Percentiles rank a stretch among this genome's conserved stretches.
phyloP scores from a whole-genome alignment of 2,888 invertebrate genomes.

The Oligia latruncula region DNA sequence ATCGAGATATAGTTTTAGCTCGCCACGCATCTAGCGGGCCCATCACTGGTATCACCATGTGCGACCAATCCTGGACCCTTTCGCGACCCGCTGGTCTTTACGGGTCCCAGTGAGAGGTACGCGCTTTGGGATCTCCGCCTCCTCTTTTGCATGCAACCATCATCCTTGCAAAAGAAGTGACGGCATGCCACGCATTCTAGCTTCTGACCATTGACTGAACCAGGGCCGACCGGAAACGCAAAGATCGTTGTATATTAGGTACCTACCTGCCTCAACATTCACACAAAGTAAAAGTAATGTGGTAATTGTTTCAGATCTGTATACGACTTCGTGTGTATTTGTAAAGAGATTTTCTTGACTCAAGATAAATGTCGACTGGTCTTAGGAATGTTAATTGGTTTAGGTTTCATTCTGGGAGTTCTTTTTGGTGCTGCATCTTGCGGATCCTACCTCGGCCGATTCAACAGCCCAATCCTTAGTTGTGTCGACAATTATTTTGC shows the following conservation, averaged over 20 bases:
- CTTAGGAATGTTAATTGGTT: constrained; percentile 67
- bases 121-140: background rate
- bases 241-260: background rate
- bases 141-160: background rate
- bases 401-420: constrained; percentile 77
- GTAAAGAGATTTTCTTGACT: constrained; percentile 74
- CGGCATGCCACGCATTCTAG: background rate
- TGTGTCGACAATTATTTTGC: constrained; percentile 83
- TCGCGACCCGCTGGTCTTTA: background rate
- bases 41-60: background rate
- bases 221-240: background rate
- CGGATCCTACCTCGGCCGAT: constrained; percentile 78
- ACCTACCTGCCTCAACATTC: background rate
- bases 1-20: background rate
- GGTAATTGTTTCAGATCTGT: constrained; percentile 78
- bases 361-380: constrained; percentile 75
- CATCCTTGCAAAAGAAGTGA: background rate
- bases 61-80: background rate
- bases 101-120: background rate
- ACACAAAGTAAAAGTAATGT: constrained; percentile 12
- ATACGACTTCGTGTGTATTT: constrained; percentile 78
- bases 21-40: background rate
- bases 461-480: constrained; percentile 82
- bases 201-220: background rate
- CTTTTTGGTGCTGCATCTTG: constrained; percentile 84